phyloP scores from a whole-genome alignment of 2,113 vertebrate genomes.

The Odontophorus gujanensis region DNA sequence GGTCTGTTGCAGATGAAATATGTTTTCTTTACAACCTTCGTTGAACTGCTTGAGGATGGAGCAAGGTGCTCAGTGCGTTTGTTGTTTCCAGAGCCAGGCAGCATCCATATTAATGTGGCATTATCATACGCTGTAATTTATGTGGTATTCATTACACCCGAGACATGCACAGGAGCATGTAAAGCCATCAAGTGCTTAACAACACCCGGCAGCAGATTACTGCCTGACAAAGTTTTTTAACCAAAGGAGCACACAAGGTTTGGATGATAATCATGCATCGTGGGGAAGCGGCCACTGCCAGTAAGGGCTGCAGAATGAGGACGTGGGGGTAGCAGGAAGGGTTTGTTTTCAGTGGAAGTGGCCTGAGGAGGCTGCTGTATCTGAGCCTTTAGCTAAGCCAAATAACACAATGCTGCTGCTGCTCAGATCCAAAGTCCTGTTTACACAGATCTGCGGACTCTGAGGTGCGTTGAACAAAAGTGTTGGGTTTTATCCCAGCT shows the following conservation, averaged over 20 bases:
- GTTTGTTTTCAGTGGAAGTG: not conserved
- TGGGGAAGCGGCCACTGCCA: not conserved
- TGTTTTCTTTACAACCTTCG: not conserved
- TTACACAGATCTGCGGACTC: not conserved
- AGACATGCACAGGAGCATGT: not conserved
- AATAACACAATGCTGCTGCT: not conserved
- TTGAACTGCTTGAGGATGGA: not conserved
- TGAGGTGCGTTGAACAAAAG: not conserved
- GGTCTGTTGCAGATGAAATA: not conserved
- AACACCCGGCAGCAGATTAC: not conserved
- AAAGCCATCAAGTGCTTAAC: not conserved
- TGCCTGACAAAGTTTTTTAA: not conserved
- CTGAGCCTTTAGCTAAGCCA: not conserved
- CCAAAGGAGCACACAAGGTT: not conserved
- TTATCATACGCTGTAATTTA: constrained; percentile 28
- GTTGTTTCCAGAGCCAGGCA: not conserved
- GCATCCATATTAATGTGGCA: constrained; percentile 36
- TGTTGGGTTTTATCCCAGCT: not conserved
- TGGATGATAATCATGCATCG: not conserved
- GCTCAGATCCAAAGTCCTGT: not conserved
- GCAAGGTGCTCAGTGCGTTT: not conserved
- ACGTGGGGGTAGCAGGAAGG: not conserved
- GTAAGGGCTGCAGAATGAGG: not conserved
- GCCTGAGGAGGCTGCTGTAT: not conserved
- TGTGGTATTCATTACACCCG: constrained; percentile 41